Evolutionary conservation across 2,797 vertebrate genomes (phyloP), one percentile per base, ranked within the genome.

Genomic region (Ambastaia sidthimunki): DNA sequence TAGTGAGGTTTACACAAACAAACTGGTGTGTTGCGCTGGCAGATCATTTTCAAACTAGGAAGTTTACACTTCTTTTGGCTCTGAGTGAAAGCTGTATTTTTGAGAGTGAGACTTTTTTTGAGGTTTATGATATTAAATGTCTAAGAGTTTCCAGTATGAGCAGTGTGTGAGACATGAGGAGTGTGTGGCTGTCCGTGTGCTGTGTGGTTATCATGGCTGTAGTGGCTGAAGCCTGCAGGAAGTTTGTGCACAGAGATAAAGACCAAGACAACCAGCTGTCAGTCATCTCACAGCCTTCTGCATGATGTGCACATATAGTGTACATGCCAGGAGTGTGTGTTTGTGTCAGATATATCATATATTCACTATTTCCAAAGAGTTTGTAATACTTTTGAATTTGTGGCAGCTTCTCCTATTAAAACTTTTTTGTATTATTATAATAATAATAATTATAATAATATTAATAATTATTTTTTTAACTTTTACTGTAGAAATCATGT

Each of bases 201-300:
- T 23, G 69, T 82, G 81, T 68, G 72, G 72, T 70, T 81, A 82
- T 71, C 74, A 80, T 86, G 82, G 63, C 63, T 80, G 34, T 47
- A 78, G 77, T 73, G 74, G 60, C 78, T 71, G 74, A 23, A 41
- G 66, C 55, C 62, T 78, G 66, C 86, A 87, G 87, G 85, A 89
- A 87, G 83, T 80, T 81, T 88, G 83, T 85, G 68, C 63, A 66
- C 77, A 70, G 74, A 87, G 88, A 89, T 89, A 87, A 89, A 84
- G 74, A 81, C 59, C 74, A 76, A 81, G 83, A 76, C 83, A 80
- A 50, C 66, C 57, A 79, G 70, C 82, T 86, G 84, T 78, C 84
- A 80, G 63, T 82, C 81, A 83, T 50, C 65, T 76, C 48, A 80
- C 19, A 68, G 52, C 7, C 18, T 78, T 31, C 55, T 37, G 16